These are phyloP conservation scores for Steatocranus sp. DNA, from an alignment of 2,797 vertebrate species.

Conservation along the genomic window DNA sequence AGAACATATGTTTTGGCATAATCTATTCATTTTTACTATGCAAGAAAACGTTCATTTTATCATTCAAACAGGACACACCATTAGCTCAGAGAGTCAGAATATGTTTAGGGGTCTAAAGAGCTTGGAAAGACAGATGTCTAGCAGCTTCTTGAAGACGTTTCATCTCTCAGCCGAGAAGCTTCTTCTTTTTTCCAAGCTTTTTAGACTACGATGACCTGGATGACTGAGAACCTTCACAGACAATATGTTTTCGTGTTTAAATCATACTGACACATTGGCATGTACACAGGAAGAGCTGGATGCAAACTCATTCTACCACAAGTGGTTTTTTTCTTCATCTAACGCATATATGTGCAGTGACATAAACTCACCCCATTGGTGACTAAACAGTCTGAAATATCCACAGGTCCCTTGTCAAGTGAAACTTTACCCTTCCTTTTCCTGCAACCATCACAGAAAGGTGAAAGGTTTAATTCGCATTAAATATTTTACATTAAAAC, in stretches of 20 bases:
- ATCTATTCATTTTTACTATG: background rate
- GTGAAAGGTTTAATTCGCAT: background rate
- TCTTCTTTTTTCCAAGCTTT: background rate
- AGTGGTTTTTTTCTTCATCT: fast-evolving
- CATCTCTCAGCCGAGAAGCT: fast-evolving
- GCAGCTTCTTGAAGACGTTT: background rate
- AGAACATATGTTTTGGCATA: fast-evolving
- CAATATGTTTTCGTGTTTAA: background rate
- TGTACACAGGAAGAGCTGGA: fast-evolving
- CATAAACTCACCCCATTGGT: constrained; percentile 37
- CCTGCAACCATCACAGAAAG: constrained; percentile 24
- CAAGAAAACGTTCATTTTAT: fast-evolving
- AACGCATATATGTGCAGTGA: background rate
- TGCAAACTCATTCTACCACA: background rate
- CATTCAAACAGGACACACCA: background rate
- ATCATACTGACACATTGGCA: background rate
- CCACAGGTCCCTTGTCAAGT: background rate
- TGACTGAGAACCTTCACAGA: background rate
- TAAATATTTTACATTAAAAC: background rate
- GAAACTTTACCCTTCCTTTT: constrained; percentile 19
- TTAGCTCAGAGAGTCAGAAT: fast-evolving
- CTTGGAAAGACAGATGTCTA: background rate
- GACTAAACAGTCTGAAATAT: constrained; percentile 4
- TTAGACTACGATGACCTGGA: background rate
- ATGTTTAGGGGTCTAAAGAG: background rate